These are phyloP conservation scores for Clarias fuscus DNA, from an alignment of 2,797 vertebrate genomes.

Conservation along the genomic window DNA sequence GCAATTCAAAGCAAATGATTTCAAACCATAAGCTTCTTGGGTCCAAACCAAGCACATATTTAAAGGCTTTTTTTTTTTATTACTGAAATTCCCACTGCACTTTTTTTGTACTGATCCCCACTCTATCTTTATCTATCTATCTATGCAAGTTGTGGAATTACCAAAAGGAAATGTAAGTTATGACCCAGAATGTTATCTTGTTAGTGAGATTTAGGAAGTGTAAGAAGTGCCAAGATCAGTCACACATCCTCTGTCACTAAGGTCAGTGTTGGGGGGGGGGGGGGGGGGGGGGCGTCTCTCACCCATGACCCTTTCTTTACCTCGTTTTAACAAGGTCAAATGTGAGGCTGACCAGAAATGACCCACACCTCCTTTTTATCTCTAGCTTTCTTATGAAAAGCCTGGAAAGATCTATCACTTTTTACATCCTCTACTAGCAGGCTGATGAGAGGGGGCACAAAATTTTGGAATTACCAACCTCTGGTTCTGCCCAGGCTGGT, in stretches of 20 bases:
- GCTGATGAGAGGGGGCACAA: background rate
- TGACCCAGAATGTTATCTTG: conserved; percentile 30
- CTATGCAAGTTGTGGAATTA: background rate
- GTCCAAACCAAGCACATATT: too few relatives aligned
- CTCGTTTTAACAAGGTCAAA: conserved; percentile 31
- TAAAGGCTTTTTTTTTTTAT: background rate
- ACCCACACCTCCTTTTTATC: conserved; percentile 39
- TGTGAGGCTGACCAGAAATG: conserved; percentile 44
- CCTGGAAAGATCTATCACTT: conserved; percentile 13
- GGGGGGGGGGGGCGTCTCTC: background rate
- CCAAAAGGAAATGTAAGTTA: conserved; percentile 12
- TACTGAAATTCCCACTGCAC: background rate
- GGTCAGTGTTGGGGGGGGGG: background rate
- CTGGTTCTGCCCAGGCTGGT: conserved; percentile 19
- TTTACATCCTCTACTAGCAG: background rate
- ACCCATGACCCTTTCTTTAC: conserved; percentile 22
- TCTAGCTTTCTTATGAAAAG: background rate
- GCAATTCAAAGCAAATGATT: background rate
- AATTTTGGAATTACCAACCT: conserved; percentile 19
- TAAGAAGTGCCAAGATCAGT: conserved; percentile 31
- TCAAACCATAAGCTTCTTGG: background rate
- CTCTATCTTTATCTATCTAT: background rate
- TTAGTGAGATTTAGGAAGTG: conserved; percentile 44
- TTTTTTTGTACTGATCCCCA: background rate
- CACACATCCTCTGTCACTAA: conserved; percentile 38